phyloP scores from a whole-genome alignment of 2,797 vertebrate genomes.

The Emydoidea blandingii region DNA sequence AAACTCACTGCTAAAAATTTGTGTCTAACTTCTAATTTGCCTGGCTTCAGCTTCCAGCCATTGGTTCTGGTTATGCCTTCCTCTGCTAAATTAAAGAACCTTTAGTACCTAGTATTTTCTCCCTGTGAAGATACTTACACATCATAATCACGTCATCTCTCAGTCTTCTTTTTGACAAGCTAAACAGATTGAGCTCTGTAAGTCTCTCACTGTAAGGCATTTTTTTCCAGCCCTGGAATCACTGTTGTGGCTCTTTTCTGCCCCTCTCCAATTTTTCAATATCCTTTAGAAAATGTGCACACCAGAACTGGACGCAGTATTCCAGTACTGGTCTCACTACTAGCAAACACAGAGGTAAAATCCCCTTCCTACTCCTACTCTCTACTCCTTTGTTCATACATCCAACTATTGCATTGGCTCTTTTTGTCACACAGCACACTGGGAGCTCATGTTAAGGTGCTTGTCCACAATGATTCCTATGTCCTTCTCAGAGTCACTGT shows the following conservation, averaged over 20 bases:
- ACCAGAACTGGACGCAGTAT: background rate
- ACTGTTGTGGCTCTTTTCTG: background rate
- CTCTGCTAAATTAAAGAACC: background rate
- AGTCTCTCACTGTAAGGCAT: background rate
- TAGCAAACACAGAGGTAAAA: background rate
- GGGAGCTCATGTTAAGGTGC: background rate
- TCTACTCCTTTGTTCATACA: background rate
- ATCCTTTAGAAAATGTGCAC: constrained; percentile 1
- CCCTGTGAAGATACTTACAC: background rate
- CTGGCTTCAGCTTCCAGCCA: background rate
- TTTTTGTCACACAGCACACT: background rate
- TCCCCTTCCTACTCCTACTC: background rate
- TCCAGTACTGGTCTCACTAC: background rate
- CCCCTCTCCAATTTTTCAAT: background rate
- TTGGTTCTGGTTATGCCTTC: background rate
- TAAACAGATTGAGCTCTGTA: background rate
- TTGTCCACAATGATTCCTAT: background rate
- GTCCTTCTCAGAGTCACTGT: background rate
- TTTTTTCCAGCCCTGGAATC: background rate
- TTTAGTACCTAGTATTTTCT: background rate
- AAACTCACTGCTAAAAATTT: background rate
- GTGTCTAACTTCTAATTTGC: background rate
- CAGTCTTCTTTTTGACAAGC: background rate
- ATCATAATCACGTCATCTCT: background rate
- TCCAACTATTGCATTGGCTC: background rate